Evolutionary conservation across 2,888 invertebrate species (phyloP), one percentile per base, ranked within the genome.

Genomic region (Petrolisthes cinctipes): DNA sequence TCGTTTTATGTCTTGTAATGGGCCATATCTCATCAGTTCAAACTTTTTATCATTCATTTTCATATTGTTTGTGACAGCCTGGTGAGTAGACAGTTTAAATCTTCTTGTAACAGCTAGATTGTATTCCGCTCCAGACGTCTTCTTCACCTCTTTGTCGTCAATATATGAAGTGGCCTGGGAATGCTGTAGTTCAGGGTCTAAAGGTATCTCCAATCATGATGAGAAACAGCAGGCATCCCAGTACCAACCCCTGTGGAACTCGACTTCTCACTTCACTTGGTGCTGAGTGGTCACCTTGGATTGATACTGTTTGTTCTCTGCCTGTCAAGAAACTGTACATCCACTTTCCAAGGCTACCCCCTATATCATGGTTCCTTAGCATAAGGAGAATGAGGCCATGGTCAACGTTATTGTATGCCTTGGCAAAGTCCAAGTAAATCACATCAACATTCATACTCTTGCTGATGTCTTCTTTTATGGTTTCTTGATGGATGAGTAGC

Each of bases 171-270:
- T 75, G 75, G 75, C 23, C 75, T 20, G 75, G n/a, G 23, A 75
- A 23, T 75, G n/a, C 75, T 75, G 61, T 9, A 75, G 75, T 75
- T 23, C 75, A 11, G 6, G 6, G n/a, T 20, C 75, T 75, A 75
- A n/a, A n/a, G n/a, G n/a, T 23, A n/a, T 75, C 23, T n/a, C 75
- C n/a, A n/a, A 75, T 75, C 75, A 11, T 75, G 75, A 75, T 75
- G n/a, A n/a, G n/a, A n/a, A n/a, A n/a, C n/a, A n/a, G n/a, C n/a
- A n/a, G n/a, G n/a, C n/a, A n/a, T n/a, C 75, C 6, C 7, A 75
- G 75, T n/a, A 75, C 75, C n/a, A n/a, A 75, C 75, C 75, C 75
- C 75, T 75, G 9, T 75, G 75, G 23, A 75, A 75, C 75, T 75
- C 23, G 6, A 23, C 75, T 75, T 20, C n/a, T 75, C 75, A 75